Evolutionary conservation across 1,140 invertebrate genomes (phyloP).

Genomic region (Heliconius hermathena): DNA sequence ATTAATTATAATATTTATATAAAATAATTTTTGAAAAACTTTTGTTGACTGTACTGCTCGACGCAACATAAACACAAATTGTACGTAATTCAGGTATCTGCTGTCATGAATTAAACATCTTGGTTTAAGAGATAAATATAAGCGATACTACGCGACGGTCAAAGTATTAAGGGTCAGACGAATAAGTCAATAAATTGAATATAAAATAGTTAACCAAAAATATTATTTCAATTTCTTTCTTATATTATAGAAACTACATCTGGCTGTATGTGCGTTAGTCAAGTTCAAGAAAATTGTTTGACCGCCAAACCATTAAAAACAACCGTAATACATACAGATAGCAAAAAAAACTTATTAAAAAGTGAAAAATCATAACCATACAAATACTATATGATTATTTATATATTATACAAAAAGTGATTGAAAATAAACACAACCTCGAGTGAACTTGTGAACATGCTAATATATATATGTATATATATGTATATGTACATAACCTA

Average conservation of each 20-base stretch:
- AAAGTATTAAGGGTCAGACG: neutral
- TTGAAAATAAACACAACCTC: conserved; percentile 69
- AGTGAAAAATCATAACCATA: conserved; percentile 12
- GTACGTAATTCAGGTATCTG: conserved; percentile 68
- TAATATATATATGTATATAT: conserved; percentile 27
- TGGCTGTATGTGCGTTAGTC: neutral
- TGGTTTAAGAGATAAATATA: conserved; percentile 47
- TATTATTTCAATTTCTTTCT: neutral
- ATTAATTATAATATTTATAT: neutral
- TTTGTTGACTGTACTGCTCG: conserved; percentile 35
- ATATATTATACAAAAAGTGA: conserved; percentile 20
- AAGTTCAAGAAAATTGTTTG: neutral
- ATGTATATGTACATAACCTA: conserved; percentile 14
- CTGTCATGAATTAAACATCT: conserved; percentile 55
- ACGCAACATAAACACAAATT: conserved; percentile 45
- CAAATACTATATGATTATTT: conserved; percentile 18
- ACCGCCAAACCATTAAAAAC: conserved; percentile 3
- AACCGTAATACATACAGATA: conserved; percentile 20
- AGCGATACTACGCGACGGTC: neutral
- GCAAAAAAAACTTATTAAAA: conserved; percentile 13
- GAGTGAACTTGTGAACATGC: conserved; percentile 63
- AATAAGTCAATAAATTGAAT: neutral
- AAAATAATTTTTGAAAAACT: neutral
- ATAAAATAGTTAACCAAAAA: neutral
- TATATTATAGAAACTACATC: no score